Base-by-base conservation (phyloP, 2,888 invertebrate genomes). In the Amaurobius ferox region DNA sequence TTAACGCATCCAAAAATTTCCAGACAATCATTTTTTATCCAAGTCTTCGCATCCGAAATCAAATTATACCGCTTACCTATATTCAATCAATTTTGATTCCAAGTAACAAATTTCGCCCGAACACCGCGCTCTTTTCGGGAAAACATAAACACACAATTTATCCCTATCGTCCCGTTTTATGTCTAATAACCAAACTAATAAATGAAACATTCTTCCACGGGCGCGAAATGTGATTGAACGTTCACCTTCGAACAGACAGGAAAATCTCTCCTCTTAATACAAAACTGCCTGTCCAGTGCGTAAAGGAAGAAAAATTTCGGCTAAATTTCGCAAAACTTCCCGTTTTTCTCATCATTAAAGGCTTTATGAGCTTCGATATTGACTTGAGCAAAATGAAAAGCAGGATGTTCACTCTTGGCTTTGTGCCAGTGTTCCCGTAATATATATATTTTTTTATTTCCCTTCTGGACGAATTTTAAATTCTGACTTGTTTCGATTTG, bases 261-360 rank as follows among this genome's bases (percentile, higher is more conserved):
- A 29, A 30, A 29, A 30, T 23, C 67, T 80, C 55, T 55, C 40
- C 73, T 64, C 73, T 81, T 81, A 81, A 68, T 70, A 70, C 66
- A 40, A 74, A 74, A 68, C 66, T 62, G 44, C 40, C 81, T 30
- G 29, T 81, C 61, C 74, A 30, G 62, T 55, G 29, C 26, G 68
- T 28, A 28, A 35, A n/a, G 16, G n/a, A 83, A 72, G 83, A 85
- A 85, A 78, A 66, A 85, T 77, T 70, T 66, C 77, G 72, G 66
- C 76, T 77, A 85, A 85, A 85, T 72, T 85, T 77, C 77, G 32
- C 71, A 66, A 72, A 85, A 76, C 66, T 72, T 55, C 77, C 40
- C 83, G 66, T 77, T 85, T 72, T 71, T 77, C 72, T 85, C 83
- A 77, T 85, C 83, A 85, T 85, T 77, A 85, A 67, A 85, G 77